Evolutionary conservation across 2,888 invertebrate species (phyloP), one percentile per base, ranked within the genome.

Genomic region (Zeuzera pyrina): DNA sequence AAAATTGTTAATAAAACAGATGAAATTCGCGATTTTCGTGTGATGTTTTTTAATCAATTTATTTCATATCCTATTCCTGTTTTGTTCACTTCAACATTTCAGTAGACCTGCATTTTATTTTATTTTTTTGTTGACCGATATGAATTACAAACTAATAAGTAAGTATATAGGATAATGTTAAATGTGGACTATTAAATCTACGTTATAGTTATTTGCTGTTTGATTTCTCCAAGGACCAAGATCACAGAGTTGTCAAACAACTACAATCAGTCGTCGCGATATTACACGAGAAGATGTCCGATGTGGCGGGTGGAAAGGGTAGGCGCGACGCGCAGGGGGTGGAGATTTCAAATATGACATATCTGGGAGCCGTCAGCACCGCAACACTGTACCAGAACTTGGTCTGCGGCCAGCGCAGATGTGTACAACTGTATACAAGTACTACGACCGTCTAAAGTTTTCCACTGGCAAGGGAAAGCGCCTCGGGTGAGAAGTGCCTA

Each of bases 361-460:
- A 76, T 78, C 76, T 76, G 69, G 66, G 67, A 70, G 65, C 64
- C 69, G 73, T 73, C 77, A 73, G 56, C 68, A 55, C 71, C 71
- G 67, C 74, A 68, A 68, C 69, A 66, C 63, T 59, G 62, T 57
- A 53, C 59, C 60, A 69, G 69, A 76, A 79, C 74, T 79, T 79
- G 67, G 60, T 76, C 78, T 72, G 76, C 58, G 77, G 77, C 68
- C 70, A 67, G 62, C 62, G 50, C 74, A 74, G 68, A 73, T 74
- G 73, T 73, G 67, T 63, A 50, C 39, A 31, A 33, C 29, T 33
- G 27, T 29, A 38, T 33, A 38, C 33, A 36, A 27, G 15, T 12
- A 42, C n/a, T 42, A 49, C 45, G 43, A 43, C 43, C 47, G 55
- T 52, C 50, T 48, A 57, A 73, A 74, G 72, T 77, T 79, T 70